These are phyloP conservation scores for Standfussiana lucernea DNA, from an alignment of 2,888 invertebrate species.

Conservation along the genomic window DNA sequence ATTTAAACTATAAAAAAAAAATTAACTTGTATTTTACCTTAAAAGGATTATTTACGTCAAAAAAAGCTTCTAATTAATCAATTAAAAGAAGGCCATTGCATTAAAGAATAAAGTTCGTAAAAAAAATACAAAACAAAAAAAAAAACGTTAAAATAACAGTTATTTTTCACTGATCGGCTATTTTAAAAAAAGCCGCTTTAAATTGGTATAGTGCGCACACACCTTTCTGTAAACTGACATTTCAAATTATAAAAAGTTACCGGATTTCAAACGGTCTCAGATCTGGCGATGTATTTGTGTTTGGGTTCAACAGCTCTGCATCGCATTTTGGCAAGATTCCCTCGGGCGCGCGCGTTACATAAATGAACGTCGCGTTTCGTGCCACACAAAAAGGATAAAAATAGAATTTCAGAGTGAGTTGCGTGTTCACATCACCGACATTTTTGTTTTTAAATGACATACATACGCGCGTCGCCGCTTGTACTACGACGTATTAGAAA, in stretches of 20 bases:
- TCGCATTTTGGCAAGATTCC: slow-evolving; percentile 89
- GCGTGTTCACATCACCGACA: slow-evolving; percentile 83
- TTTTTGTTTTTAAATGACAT: slow-evolving; percentile 89
- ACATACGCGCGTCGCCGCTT: slow-evolving; percentile 82
- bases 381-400: slow-evolving; percentile 87
- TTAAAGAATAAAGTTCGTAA: not conserved
- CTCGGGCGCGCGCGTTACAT: slow-evolving; percentile 84
- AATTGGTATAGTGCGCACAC: slow-evolving; percentile 38
- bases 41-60: not conserved
- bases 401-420: slow-evolving; percentile 88
- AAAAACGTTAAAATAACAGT: not conserved
- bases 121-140: not conserved
- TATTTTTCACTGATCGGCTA: not conserved
- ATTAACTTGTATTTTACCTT: not conserved
- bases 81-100: not conserved
- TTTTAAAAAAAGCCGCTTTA: slow-evolving; percentile 12
- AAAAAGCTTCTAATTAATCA: not conserved
- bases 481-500: slow-evolving; percentile 84
- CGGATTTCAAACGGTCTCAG: slow-evolving; percentile 85
- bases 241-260: slow-evolving; percentile 82
- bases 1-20: not conserved
- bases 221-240: slow-evolving; percentile 71
- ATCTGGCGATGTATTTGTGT: slow-evolving; percentile 72
- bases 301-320: slow-evolving; percentile 71
- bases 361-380: slow-evolving; percentile 83